Percentiles rank a stretch among this genome's conserved stretches.
Evolutionary conservation across 2,113 vertebrate species (phyloP).

Genomic region (Sorex araneus): DNA sequence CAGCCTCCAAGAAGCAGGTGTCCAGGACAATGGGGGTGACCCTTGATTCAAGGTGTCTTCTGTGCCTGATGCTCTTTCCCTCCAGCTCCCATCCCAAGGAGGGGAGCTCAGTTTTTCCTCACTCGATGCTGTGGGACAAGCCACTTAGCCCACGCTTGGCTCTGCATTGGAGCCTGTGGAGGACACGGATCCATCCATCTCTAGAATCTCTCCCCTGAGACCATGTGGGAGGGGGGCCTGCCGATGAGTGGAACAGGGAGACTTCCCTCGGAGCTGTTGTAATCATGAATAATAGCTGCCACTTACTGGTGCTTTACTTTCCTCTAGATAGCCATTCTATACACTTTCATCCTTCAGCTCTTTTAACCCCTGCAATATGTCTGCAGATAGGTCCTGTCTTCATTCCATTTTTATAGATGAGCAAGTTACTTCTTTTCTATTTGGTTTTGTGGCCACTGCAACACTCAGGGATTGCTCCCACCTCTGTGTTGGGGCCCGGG

Average conservation of each 20-base stretch:
- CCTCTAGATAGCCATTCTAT: background rate
- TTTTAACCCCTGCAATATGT: background rate
- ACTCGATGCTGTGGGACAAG: background rate
- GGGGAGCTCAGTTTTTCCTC: background rate
- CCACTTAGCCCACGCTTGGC: rapidly evolving
- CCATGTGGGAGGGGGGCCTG: background rate
- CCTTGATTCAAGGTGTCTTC: background rate
- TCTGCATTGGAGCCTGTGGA: background rate
- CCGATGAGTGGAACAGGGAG: background rate
- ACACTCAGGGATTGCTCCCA: no score
- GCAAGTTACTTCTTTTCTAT: background rate
- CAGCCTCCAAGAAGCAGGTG: background rate
- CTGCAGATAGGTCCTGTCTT: background rate
- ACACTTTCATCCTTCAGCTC: background rate
- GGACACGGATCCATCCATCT: background rate
- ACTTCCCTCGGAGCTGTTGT: background rate
- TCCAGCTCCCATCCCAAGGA: rapidly evolving
- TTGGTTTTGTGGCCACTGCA: no score
- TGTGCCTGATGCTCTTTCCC: background rate
- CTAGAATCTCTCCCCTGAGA: background rate
- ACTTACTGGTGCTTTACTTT: background rate
- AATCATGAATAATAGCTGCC: background rate
- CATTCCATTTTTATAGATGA: background rate
- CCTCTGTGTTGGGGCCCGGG: no score
- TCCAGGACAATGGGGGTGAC: background rate